Base-by-base conservation (phyloP, 1,140 invertebrate genomes). In the Orius laevigatus region DNA sequence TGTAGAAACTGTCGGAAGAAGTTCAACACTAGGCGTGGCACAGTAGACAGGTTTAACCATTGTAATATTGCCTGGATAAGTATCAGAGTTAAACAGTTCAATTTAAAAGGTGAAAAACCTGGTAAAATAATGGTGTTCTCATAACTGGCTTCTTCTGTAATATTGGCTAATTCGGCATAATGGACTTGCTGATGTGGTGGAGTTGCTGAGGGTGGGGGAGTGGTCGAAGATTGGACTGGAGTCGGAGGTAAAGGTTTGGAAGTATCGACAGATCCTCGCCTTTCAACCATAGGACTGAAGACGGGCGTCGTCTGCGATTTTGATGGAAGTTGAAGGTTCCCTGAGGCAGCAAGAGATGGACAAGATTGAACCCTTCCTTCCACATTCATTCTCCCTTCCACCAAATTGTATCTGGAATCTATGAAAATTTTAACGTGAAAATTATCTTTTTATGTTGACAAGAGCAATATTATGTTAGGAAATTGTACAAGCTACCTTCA, bases 61-160 rank as follows among this genome's bases (percentile, higher is more conserved):
- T 16, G 49, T 55, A 19, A 51, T 49, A 35, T 55, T 54, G 34
- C 56, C 55, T 56, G 42, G 2, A 56, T 42, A 40, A 40, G 9
- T 10, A 11, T 45, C 6, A 45, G 31, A 45, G 16, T 35, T 8
- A 18, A 6, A 41, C 2, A 45, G 20, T 36, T 8, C 2, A 52
- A 1, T 4, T 50, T 19, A 18, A 47, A 48, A 3, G 25, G 25
- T 25, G 8, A 25, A 25, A 8, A 25, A 56, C 73, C 74, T 34
- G 72, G 70, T 45, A 67, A 66, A 35, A 72, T 69, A 35, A 70
- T 66, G 5, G 72, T 72, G 53, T 75, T 74, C 49, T 72, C 72
- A 53, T 74, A 75, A 53, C 67, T 70, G 19, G 72, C 71, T 50
- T 74, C 72, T 49, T 72, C 68, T 3, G 55, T 55, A 20, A 65